Evolutionary conservation across 2,797 vertebrate species (phyloP).

Genomic region (Parambassis ranga): DNA sequence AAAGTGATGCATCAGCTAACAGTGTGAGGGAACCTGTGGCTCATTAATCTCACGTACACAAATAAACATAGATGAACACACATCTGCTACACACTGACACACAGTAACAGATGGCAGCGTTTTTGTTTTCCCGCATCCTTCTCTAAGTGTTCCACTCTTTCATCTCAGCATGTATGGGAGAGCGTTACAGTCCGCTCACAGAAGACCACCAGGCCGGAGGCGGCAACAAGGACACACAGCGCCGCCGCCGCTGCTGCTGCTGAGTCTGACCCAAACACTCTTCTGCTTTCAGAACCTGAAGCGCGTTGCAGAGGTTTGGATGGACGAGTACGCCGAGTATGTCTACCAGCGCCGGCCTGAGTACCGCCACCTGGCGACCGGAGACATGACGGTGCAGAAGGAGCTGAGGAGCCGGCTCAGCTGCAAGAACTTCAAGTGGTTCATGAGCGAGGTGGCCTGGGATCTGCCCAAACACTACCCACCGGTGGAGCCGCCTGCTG

Average conservation of each 20-base stretch:
- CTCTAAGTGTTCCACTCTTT: slow-evolving; percentile 7
- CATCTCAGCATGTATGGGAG: background rate
- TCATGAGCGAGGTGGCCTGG: slow-evolving; percentile 96
- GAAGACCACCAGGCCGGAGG: slow-evolving; percentile 27
- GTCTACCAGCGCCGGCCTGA: slow-evolving; percentile 96
- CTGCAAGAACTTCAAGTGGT: slow-evolving; percentile 96
- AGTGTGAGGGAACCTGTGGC: background rate
- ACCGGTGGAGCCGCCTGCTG: slow-evolving; percentile 93
- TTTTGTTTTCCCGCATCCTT: slow-evolving; percentile 2
- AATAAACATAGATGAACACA: background rate
- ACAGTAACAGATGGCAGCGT: background rate
- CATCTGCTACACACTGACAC: background rate
- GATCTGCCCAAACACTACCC: slow-evolving; percentile 96
- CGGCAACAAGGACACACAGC: background rate
- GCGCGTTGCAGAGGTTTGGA: slow-evolving; percentile 97
- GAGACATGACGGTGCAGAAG: slow-evolving; percentile 89
- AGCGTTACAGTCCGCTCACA: slow-evolving; percentile 28
- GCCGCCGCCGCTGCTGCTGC: too few species aligned
- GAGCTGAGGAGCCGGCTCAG: slow-evolving; percentile 86
- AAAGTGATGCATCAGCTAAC: background rate
- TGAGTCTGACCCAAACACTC: too few species aligned
- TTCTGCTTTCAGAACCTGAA: slow-evolving; percentile 93
- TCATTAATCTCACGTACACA: background rate
- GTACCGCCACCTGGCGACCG: slow-evolving; percentile 94
- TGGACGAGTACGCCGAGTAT: slow-evolving; percentile 95